A percentile compares a stretch with the other conserved stretches of the same genome.
These are phyloP conservation scores for Lucinisca nassula DNA, from an alignment of 2,888 invertebrate genomes.

Conservation along the genomic window DNA sequence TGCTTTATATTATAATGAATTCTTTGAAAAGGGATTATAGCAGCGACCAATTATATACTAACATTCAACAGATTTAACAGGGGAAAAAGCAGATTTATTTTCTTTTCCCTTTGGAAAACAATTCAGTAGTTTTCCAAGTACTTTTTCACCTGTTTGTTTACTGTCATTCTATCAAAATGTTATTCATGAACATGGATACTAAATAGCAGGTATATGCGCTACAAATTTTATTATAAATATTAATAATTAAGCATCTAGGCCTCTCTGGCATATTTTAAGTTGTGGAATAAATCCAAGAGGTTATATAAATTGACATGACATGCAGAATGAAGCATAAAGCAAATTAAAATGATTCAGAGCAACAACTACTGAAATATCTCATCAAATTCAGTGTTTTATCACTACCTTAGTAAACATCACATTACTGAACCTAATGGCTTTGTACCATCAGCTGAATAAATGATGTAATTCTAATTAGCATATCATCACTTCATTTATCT, in stretches of 20 bases:
- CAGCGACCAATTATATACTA: neutral
- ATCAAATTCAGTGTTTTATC: too few species aligned
- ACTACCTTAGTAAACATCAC: too few species aligned
- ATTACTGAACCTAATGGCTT: too few species aligned
- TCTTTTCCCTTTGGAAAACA: neutral
- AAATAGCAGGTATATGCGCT: conserved; percentile 9
- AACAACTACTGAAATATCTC: neutral
- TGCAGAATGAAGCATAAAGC: conserved; percentile 8
- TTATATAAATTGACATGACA: neutral
- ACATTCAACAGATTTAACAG: neutral
- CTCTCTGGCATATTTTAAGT: neutral
- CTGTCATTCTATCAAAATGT: neutral
- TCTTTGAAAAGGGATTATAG: neutral
- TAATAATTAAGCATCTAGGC: conserved; percentile 2
- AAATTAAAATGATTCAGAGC: neutral
- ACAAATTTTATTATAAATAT: conserved; percentile 4
- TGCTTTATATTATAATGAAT: neutral
- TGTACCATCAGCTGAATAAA: too few species aligned
- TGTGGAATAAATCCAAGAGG: neutral
- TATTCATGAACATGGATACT: neutral
- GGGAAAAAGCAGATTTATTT: neutral
- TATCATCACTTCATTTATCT: too few species aligned
- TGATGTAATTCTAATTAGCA: too few species aligned
- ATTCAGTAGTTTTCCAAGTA: neutral
- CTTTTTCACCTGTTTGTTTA: conserved; percentile 3